Evolutionary conservation across 2,113 vertebrate species (phyloP).

Genomic region (Erythrocercus mccallii): DNA sequence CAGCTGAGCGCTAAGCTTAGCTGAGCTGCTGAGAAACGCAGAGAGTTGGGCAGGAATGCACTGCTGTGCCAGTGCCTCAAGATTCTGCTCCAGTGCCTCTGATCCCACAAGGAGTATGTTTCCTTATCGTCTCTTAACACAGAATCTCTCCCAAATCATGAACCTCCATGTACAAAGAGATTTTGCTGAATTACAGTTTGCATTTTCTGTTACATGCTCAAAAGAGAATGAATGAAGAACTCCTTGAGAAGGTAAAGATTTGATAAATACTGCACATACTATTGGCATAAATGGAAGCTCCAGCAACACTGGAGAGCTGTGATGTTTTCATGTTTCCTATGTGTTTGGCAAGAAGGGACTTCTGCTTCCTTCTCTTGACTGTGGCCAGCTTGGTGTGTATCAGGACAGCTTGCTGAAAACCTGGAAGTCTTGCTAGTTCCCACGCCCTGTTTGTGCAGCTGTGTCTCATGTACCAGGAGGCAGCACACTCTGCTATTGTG

Average conservation of each 20-base stretch:
- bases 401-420: background rate
- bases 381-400: background rate
- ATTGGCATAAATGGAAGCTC: background rate
- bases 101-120: accelerated
- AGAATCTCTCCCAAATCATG: background rate
- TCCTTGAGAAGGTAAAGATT: background rate
- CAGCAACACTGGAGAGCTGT: background rate
- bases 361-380: background rate
- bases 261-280: background rate
- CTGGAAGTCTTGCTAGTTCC: background rate
- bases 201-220: background rate
- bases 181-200: background rate
- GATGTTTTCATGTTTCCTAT: background rate
- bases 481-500: background rate
- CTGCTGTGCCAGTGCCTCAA: background rate
- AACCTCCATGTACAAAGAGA: background rate
- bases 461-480: background rate
- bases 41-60: background rate
- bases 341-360: background rate
- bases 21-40: background rate
- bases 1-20: background rate
- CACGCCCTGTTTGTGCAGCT: background rate
- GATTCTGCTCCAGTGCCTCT: background rate
- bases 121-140: background rate
- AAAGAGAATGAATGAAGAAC: background rate